Conservation (phyloP, 2,113 vertebrate genomes). For the Leucosticte australis region DNA sequence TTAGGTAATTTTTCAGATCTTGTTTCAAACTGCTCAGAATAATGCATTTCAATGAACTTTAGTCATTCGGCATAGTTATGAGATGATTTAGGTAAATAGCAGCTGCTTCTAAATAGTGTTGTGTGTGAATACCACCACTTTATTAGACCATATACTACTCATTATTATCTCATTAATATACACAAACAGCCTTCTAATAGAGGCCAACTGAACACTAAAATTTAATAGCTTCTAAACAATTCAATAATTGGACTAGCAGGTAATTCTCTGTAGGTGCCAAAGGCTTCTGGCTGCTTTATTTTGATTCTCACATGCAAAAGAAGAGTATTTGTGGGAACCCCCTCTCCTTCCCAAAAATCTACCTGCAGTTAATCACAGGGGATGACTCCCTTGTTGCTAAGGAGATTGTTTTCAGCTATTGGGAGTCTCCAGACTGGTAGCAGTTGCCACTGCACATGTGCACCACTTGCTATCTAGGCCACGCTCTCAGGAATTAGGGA, state of each 20-base stretch:
- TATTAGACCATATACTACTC: not conserved
- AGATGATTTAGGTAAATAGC: slow-evolving; percentile 30
- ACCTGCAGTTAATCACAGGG: not conserved
- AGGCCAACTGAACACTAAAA: not conserved
- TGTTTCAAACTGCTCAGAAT: not conserved
- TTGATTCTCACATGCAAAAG: not conserved
- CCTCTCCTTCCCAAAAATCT: not conserved
- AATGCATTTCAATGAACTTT: slow-evolving; percentile 16
- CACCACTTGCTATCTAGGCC: slow-evolving; percentile 1
- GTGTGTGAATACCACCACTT: not conserved
- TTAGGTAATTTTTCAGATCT: not conserved
- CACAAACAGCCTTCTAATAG: not conserved
- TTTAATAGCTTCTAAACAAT: not conserved
- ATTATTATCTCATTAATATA: slow-evolving; percentile 4
- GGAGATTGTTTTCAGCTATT: not conserved
- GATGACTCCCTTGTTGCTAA: slow-evolving; percentile 8
- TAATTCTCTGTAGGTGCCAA: not conserved
- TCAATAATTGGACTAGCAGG: not conserved
- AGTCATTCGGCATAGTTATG: not conserved
- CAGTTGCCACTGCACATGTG: not conserved
- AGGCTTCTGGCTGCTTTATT: not conserved
- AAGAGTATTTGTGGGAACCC: not conserved
- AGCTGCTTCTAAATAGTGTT: not conserved
- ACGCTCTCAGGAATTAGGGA: not conserved
- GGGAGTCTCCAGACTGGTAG: not conserved